phyloP scores from a whole-genome alignment of 2,113 vertebrate species.

The Buteo buteo region DNA sequence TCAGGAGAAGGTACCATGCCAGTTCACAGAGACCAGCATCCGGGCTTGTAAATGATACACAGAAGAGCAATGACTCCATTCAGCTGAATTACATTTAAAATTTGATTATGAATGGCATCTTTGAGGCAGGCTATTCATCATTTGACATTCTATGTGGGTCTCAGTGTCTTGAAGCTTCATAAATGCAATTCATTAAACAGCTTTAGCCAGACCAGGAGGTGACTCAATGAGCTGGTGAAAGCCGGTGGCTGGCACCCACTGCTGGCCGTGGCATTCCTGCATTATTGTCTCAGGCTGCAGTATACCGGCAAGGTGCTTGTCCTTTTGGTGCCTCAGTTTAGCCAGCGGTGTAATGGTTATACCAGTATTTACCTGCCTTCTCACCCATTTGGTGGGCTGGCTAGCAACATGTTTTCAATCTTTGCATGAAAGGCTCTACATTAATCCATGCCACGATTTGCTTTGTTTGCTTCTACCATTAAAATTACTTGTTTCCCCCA shows the following conservation, averaged over 20 bases:
- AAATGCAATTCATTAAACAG: slow-evolving; percentile 67
- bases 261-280: not conserved
- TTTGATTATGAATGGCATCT: slow-evolving; percentile 69
- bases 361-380: not conserved
- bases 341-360: not conserved
- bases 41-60: not conserved
- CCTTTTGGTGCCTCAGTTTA: not conserved
- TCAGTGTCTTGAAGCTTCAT: slow-evolving; percentile 57
- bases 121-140: slow-evolving; percentile 68
- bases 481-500: slow-evolving; percentile 59
- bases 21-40: not conserved
- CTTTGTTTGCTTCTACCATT: slow-evolving; percentile 50
- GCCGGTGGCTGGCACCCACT: not conserved
- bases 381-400: not conserved
- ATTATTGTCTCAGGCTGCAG: not conserved
- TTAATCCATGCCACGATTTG: slow-evolving; percentile 52
- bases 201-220: slow-evolving; percentile 43
- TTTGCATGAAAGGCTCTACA: slow-evolving; percentile 51
- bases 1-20: not conserved
- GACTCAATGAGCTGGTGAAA: not conserved
- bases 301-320: not conserved
- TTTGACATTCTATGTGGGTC: slow-evolving; percentile 30
- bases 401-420: slow-evolving; percentile 31
- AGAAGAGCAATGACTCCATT: slow-evolving; percentile 36
- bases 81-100: slow-evolving; percentile 63